A percentile compares a stretch with the other conserved stretches of the same genome.
phyloP scores from a whole-genome alignment of 2,888 invertebrate species.

The Metacarcinus magister region DNA sequence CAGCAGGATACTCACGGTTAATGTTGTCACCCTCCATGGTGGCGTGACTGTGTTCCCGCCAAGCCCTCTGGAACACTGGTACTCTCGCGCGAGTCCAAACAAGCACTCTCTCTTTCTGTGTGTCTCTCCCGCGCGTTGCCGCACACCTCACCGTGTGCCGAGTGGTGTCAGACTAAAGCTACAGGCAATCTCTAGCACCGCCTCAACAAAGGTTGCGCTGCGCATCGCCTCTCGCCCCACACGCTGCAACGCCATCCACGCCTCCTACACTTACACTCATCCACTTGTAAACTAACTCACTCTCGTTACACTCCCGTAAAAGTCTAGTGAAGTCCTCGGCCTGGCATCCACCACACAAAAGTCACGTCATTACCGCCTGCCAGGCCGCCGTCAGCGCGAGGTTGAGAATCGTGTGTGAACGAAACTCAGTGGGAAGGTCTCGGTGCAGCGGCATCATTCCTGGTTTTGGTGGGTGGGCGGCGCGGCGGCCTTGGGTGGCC shows the following conservation, averaged over 20 bases:
- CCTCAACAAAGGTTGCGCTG: not conserved
- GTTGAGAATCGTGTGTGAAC: not conserved
- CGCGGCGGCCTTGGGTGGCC: not conserved
- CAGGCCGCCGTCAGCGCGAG: not conserved
- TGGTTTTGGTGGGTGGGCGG: not conserved
- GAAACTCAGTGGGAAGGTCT: not conserved
- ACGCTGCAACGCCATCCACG: not conserved
- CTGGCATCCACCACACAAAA: not conserved
- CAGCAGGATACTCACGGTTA: not conserved
- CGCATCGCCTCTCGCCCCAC: not conserved
- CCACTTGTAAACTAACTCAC: not conserved
- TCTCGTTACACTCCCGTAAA: not conserved
- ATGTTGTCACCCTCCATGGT: conserved; percentile 22
- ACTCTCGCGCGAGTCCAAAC: not conserved
- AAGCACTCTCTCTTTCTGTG: not conserved
- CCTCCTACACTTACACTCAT: not conserved
- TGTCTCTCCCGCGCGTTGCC: not conserved
- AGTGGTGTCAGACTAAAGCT: conserved; percentile 35
- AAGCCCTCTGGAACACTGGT: not conserved
- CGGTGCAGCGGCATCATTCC: not conserved
- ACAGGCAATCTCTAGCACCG: not conserved
- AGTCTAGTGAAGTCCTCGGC: not conserved
- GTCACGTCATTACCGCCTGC: not conserved
- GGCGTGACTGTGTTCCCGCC: not conserved
- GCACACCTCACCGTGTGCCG: conserved; percentile 4